phyloP scores from a whole-genome alignment of 2,888 invertebrate genomes.

The Drosophila merina region DNA sequence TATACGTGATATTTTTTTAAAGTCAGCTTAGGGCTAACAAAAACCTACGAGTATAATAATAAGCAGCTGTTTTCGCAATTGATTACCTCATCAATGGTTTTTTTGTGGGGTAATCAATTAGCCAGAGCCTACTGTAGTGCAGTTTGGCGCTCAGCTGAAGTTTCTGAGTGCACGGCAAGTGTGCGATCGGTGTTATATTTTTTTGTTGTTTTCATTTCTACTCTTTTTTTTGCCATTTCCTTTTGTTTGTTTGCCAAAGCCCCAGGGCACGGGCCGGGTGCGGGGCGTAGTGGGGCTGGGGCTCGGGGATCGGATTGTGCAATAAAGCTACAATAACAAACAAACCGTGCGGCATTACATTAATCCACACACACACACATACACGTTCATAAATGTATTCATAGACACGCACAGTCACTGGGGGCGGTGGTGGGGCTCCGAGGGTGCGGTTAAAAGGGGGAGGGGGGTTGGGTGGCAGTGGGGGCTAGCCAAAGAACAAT shows the following conservation, averaged over 20 bases:
- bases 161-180: conserved; percentile 21
- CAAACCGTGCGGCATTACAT: conserved; percentile 50
- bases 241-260: conserved; percentile 32
- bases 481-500: conserved; percentile 34
- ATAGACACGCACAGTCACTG: conserved; percentile 5
- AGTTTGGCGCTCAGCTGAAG: conserved; percentile 21
- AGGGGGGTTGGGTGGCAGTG: neutral
- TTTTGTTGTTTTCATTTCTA: conserved; percentile 7
- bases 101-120: neutral
- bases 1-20: conserved; percentile 3
- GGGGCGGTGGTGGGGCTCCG: too few species aligned
- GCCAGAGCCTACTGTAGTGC: conserved; percentile 8
- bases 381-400: conserved; percentile 15
- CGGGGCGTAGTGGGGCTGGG: conserved; percentile 10
- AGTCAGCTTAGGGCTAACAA: neutral
- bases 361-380: conserved; percentile 51
- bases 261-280: neutral
- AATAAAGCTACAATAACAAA: conserved; percentile 72
- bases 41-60: too few species aligned
- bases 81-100: neutral
- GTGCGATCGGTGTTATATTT: conserved; percentile 12
- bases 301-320: conserved; percentile 68
- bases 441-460: neutral
- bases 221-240: conserved; percentile 11
- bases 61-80: neutral